Evolutionary conservation across 2,113 vertebrate genomes (phyloP), one percentile per base, ranked within the genome.

Genomic region (Psettodes erumei): DNA sequence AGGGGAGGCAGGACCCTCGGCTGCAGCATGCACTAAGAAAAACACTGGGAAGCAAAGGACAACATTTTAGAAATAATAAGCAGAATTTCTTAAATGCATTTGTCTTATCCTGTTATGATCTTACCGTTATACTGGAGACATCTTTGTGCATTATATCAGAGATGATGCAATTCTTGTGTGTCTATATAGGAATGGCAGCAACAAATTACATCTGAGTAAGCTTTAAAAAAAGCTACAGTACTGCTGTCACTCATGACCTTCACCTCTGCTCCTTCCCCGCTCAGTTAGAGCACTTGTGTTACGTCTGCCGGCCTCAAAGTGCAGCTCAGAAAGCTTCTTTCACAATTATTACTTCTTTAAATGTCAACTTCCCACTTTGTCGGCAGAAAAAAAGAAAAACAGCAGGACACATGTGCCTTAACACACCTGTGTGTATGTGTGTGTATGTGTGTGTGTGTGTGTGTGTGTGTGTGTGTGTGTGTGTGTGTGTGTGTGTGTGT

Each of bases 311-410:
- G 25, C 40, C 59, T 63, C 37, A n/a, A 33, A 74, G 72, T 65
- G 73, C 58, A 60, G 42, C 42, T 7, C 5, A 48, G 62, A 51
- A 70, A 78, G 55, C 72, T 64, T 66, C 55, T 2, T 1, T 25
- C 30, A 27, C 28, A 45, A 28, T 73, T 37, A 56, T 21, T 12
- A 27, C 2, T 51, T 56, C 54, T 79, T 61, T 60, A 89, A 83
- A 82, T 66, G 83, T 79, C 84, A 78, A 28, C 53, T 60, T 61
- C 27, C 43, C 67, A 75, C 60, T 81, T 40, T 56, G 51, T 23
- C 27, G 1, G 42, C 23, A 13, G 28, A n/a, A 13, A 33, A 55
- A 69, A 40, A 18, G 15, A 37, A 19, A 30, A 1, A 15, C 32
- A 63, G 10, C 0, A 19, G 0, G 42, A 59, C 16, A 51, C 23